These are phyloP conservation scores for Apostichopus japonicus DNA, from an alignment of 35 echinoderm and acorn worm genomes.

Conservation along the genomic window DNA sequence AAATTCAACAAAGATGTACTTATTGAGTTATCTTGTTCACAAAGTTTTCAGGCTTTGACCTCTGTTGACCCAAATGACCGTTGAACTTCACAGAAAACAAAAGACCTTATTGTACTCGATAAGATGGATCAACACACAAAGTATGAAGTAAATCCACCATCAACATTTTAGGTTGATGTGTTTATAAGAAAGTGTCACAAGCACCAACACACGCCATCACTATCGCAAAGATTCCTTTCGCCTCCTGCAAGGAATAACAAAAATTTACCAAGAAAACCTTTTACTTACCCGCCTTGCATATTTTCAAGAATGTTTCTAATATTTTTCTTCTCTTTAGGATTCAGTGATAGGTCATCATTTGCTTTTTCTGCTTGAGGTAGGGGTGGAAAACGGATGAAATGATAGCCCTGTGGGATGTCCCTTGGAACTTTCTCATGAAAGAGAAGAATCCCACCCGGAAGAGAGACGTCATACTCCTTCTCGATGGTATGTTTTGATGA, in stretches of 20 bases:
- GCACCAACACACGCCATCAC: not conserved
- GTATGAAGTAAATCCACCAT: too few species aligned
- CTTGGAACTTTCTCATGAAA: not conserved
- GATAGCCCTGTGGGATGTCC: not conserved
- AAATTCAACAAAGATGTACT: too few species aligned
- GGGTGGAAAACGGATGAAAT: not conserved
- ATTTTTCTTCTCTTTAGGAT: not conserved
- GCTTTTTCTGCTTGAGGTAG: not conserved
- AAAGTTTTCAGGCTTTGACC: too few species aligned
- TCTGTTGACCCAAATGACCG: too few species aligned
- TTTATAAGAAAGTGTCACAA: not conserved
- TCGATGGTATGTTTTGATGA: not conserved
- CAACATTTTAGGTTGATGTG: too few species aligned
- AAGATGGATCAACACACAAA: too few species aligned
- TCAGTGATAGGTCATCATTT: not conserved
- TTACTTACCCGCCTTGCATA: slow-evolving; percentile 28
- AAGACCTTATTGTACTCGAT: too few species aligned
- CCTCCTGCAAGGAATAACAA: not conserved
- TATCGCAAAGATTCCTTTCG: too few species aligned
- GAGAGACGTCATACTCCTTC: not conserved
- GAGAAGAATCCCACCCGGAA: not conserved
- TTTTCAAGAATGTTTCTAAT: not conserved
- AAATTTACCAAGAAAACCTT: not conserved
- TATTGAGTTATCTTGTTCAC: too few species aligned
- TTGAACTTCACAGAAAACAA: too few species aligned